Conservation (phyloP, 2,888 invertebrate species). For the Liopterus haemorrhoidalis region DNA sequence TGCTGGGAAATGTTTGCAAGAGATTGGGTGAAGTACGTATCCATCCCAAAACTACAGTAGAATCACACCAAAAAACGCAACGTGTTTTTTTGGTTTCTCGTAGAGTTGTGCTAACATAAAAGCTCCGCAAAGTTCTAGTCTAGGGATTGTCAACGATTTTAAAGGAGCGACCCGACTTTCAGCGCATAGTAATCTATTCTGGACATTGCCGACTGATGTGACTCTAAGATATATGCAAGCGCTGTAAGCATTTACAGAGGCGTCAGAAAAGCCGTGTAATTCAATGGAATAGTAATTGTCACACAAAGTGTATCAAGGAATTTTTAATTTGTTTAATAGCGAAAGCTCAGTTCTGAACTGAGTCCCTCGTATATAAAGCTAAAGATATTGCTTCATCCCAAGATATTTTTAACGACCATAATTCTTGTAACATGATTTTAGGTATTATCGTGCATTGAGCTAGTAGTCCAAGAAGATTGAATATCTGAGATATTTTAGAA, state of each 20-base stretch:
- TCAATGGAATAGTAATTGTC: background rate
- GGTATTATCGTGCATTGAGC: slow-evolving; percentile 3
- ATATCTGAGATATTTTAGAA: background rate
- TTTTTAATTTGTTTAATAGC: background rate
- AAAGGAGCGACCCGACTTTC: slow-evolving; percentile 3
- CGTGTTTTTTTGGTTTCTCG: background rate
- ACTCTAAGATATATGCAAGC: slow-evolving; percentile 1
- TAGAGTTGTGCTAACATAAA: background rate
- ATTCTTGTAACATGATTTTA: slow-evolving; percentile 7
- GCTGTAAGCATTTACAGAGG: slow-evolving; percentile 1
- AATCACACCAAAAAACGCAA: slow-evolving; percentile 2
- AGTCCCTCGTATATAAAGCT: slow-evolving; percentile 3
- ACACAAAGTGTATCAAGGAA: background rate
- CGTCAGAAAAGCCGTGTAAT: slow-evolving; percentile 7
- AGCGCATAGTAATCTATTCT: background rate
- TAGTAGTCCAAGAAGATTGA: background rate
- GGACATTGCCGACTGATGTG: background rate
- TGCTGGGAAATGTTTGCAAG: slow-evolving; percentile 2
- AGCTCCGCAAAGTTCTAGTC: slow-evolving; percentile 7
- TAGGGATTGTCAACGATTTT: slow-evolving; percentile 1
- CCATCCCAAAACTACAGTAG: slow-evolving; percentile 2
- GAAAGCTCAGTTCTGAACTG: background rate
- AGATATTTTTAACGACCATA: slow-evolving; percentile 5
- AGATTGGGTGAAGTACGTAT: slow-evolving; percentile 3
- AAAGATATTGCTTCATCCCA: slow-evolving; percentile 4